Evolutionary conservation across 1,140 invertebrate species (phyloP).

Genomic region (Orius insidiosus): DNA sequence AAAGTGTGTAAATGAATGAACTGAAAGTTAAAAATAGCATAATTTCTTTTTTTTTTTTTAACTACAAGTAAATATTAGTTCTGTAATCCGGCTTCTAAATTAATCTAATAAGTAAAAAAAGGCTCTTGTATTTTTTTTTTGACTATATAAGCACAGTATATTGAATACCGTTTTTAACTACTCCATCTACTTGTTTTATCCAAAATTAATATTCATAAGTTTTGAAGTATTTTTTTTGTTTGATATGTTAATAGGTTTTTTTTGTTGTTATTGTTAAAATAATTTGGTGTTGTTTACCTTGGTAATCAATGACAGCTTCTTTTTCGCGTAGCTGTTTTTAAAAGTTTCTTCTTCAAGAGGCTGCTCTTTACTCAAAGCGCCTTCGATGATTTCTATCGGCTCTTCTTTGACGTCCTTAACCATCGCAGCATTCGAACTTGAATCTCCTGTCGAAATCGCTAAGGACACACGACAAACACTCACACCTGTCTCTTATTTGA

Average conservation of each 20-base stretch:
- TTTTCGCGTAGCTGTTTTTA: slow-evolving; percentile 24
- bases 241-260: slow-evolving; percentile 5
- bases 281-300: not conserved
- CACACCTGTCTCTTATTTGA: slow-evolving; percentile 14
- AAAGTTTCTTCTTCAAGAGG: slow-evolving; percentile 1
- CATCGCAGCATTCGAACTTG: not conserved
- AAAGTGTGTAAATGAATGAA: no score
- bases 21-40: no score
- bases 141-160: not conserved
- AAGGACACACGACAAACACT: slow-evolving; percentile 15
- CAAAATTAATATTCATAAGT: slow-evolving; percentile 9
- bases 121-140: slow-evolving; percentile 19
- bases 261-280: slow-evolving; percentile 1
- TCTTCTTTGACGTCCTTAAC: not conserved
- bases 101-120: slow-evolving; percentile 22
- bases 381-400: not conserved
- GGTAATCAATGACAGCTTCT: slow-evolving; percentile 14
- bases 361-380: not conserved
- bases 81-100: slow-evolving; percentile 23
- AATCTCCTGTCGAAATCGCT: slow-evolving; percentile 7
- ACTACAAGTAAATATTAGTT: slow-evolving; percentile 1
- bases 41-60: no score
- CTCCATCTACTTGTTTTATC: not conserved
- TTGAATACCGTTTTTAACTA: slow-evolving; percentile 1
- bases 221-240: no score